These are phyloP conservation scores for Melanargia galathea DNA, from an alignment of 2,888 invertebrate species.

Conservation along the genomic window DNA sequence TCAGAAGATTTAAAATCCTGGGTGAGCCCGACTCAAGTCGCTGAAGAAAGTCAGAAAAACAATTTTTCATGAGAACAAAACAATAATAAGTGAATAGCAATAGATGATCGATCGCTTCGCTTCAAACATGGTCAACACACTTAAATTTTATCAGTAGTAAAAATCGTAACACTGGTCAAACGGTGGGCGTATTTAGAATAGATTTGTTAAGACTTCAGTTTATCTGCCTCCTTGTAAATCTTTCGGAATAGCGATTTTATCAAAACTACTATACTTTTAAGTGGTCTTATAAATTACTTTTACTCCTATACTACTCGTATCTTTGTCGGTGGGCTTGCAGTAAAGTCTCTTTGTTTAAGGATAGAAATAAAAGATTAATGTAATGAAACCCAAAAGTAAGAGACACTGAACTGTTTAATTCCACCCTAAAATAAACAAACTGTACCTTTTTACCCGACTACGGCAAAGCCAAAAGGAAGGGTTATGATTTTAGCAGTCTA, in stretches of 20 bases:
- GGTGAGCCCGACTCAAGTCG: too few relatives aligned
- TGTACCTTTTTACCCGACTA: too few relatives aligned
- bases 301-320: constrained; percentile 18
- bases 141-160: constrained; percentile 33
- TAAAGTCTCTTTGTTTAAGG: not conserved
- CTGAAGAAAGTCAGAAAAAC: too few relatives aligned
- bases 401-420: too few relatives aligned
- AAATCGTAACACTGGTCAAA: constrained; percentile 38
- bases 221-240: constrained; percentile 38
- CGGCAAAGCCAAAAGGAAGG: too few relatives aligned
- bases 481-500: too few relatives aligned
- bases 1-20: too few relatives aligned
- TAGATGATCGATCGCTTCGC: not conserved
- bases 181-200: constrained; percentile 44
- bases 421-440: too few relatives aligned
- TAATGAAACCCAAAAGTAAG: too few relatives aligned
- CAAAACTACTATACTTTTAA: constrained; percentile 23
- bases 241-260: constrained; percentile 31
- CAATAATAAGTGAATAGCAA: too few relatives aligned
- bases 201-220: constrained; percentile 38
- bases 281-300: constrained; percentile 29
- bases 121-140: not conserved
- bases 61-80: too few relatives aligned
- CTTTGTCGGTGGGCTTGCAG: constrained; percentile 7
- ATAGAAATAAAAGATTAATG: not conserved